Conservation (phyloP, 2,888 invertebrate species). For the Hemithea aestivaria region DNA sequence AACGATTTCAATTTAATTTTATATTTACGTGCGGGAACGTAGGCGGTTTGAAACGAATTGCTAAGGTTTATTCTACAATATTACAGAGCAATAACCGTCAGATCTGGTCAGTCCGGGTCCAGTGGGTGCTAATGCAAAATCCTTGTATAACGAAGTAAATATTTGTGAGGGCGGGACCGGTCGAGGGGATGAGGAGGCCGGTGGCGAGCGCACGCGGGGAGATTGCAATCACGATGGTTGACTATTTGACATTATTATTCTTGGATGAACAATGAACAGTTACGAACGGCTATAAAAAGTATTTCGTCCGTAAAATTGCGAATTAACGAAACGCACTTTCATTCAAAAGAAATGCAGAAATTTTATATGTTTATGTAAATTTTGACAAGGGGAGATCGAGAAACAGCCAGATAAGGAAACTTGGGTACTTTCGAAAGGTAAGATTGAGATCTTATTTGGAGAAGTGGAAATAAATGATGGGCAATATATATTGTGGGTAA, state of each 20-base stretch:
- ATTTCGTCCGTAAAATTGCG: slow-evolving; percentile 5
- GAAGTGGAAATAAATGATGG: slow-evolving; percentile 12
- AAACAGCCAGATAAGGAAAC: slow-evolving; percentile 19
- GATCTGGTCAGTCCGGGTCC: slow-evolving; percentile 38
- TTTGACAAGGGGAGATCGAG: slow-evolving; percentile 7
- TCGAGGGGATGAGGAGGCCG: slow-evolving; percentile 30
- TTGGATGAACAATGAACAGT: neutral
- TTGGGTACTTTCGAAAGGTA: slow-evolving; percentile 19
- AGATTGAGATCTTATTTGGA: slow-evolving; percentile 23
- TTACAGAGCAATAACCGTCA: slow-evolving; percentile 47
- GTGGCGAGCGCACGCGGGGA: slow-evolving; percentile 25
- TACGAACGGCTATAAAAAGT: slow-evolving; percentile 2
- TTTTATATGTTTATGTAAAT: slow-evolving; percentile 7
- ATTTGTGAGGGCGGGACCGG: slow-evolving; percentile 52
- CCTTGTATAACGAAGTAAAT: slow-evolving; percentile 56
- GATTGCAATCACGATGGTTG: slow-evolving; percentile 26
- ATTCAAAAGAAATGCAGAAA: slow-evolving; percentile 7
- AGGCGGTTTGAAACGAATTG: slow-evolving; percentile 13
- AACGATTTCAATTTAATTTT: slow-evolving; percentile 30
- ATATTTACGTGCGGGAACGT: slow-evolving; percentile 29
- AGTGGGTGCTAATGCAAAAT: slow-evolving; percentile 63
- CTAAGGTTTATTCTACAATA: slow-evolving; percentile 19
- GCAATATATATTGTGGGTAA: slow-evolving; percentile 13
- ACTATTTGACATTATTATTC: slow-evolving; percentile 21
- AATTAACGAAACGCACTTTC: slow-evolving; percentile 1